phyloP scores from a whole-genome alignment of 53 echinoderm and acorn worm species.

The Hippasteria phrygiana region DNA sequence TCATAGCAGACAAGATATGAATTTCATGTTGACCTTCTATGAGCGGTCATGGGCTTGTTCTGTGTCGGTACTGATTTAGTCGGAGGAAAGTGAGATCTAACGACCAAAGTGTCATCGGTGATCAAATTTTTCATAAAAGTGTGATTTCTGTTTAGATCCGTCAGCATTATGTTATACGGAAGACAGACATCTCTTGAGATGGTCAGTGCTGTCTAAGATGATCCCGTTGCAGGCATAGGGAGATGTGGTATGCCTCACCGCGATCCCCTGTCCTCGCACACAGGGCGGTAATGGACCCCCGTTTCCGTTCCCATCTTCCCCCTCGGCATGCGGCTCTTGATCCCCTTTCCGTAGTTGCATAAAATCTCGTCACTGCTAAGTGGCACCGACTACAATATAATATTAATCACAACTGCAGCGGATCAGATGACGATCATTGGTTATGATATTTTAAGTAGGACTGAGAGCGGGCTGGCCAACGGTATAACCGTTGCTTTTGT shows the following conservation, averaged over 20 bases:
- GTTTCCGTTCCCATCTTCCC: slow-evolving; percentile 25
- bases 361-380: slow-evolving; percentile 50
- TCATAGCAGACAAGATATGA: too few species aligned
- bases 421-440: slow-evolving; percentile 57
- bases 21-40: too few species aligned
- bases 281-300: slow-evolving; percentile 57
- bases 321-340: slow-evolving; percentile 20
- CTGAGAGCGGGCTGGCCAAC: neutral
- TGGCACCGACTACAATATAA: slow-evolving; percentile 57
- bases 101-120: too few species aligned
- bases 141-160: neutral
- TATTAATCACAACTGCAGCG: slow-evolving; percentile 50
- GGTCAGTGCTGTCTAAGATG: neutral
- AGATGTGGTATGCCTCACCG: neutral
- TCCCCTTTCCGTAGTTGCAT: slow-evolving; percentile 45
- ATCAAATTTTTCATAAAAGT: too few species aligned
- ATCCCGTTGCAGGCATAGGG: neutral
- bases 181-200: neutral
- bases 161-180: neutral
- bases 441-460: slow-evolving; percentile 65
- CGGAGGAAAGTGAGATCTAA: too few species aligned
- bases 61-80: too few species aligned
- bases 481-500: neutral
- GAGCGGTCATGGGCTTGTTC: too few species aligned
- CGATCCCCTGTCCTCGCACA: slow-evolving; percentile 8